Percentiles rank a stretch among this genome's conserved stretches.
Evolutionary conservation across 2,113 vertebrate species (phyloP).

Genomic region (Silurus glanis): DNA sequence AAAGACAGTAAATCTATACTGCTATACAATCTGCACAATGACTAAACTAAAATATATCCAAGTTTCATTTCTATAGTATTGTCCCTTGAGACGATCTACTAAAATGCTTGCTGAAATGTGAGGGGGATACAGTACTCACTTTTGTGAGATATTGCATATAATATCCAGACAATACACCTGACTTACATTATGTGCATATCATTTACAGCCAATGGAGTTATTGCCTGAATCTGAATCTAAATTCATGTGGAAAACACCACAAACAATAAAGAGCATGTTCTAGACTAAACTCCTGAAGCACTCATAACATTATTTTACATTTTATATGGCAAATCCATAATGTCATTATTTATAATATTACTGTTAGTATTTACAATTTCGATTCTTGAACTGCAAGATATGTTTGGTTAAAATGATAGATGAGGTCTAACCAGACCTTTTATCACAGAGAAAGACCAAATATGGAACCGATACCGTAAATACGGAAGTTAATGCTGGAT

Average conservation of each 20-base stretch:
- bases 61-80: too few relatives aligned
- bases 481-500: background rate
- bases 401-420: background rate
- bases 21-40: too few relatives aligned
- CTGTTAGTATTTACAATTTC: background rate
- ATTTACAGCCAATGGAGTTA: background rate
- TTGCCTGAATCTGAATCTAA: background rate
- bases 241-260: background rate
- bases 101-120: too few relatives aligned
- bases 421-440: background rate
- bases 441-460: background rate
- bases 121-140: too few relatives aligned
- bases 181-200: background rate
- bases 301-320: background rate
- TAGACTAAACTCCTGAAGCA: background rate
- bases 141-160: background rate
- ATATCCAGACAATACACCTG: background rate
- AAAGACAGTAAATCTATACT: too few relatives aligned
- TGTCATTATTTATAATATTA: background rate
- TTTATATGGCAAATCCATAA: background rate
- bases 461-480: background rate
- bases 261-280: too few relatives aligned
- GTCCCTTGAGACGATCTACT: too few relatives aligned
- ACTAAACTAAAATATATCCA: too few relatives aligned
- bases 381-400: background rate